Base-by-base conservation (phyloP, 2,888 invertebrate genomes). In the Agonum fuliginosum region DNA sequence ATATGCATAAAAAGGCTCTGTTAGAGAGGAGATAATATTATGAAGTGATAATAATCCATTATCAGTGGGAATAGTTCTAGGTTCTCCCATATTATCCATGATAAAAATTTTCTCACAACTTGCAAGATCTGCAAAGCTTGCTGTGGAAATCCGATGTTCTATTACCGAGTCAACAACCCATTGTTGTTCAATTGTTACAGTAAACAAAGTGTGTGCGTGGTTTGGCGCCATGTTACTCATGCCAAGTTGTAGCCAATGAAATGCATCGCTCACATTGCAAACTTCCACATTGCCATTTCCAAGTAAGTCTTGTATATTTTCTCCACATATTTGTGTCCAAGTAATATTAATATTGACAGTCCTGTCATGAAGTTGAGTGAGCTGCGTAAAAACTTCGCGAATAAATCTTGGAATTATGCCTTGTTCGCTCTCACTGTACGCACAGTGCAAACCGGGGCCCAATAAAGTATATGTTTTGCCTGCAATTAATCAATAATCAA, bases 401-500 rank as follows among this genome's bases (percentile, higher is more conserved):
- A 94, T 89, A 83, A 93, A 93, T 78, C 93, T 87, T 17, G 93
- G 94, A 5, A 94, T 89, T 46, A 94, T 88, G 24, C 93, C 92
- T 84, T 93, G 92, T 82, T 93, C 93, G 80, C 90, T 89, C 84
- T 94, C 93, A 83, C 91, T 91, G 73, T 88, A 87, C 0, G 88
- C 88, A 83, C 89, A 89, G 80, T 89, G 89, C 78, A 90, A 88
- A 81, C 93, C 93, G 81, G 92, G 91, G 0, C 94, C 94, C 86
- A 92, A 90, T 30, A 94, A 86, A 0, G 93, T 93, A 83, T 93
- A 93, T 1, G 92, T 92, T 86, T 94, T 94, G 12, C 94, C 94
- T 69, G 91, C 91, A 34, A 82, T 22, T 80, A 80, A 30, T 10
- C n/a, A 27, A 6, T 43, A 62, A 12, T 17, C 0, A 12, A 3